phyloP scores from a whole-genome alignment of 2,888 invertebrate genomes.

The Ligdia adustata region DNA sequence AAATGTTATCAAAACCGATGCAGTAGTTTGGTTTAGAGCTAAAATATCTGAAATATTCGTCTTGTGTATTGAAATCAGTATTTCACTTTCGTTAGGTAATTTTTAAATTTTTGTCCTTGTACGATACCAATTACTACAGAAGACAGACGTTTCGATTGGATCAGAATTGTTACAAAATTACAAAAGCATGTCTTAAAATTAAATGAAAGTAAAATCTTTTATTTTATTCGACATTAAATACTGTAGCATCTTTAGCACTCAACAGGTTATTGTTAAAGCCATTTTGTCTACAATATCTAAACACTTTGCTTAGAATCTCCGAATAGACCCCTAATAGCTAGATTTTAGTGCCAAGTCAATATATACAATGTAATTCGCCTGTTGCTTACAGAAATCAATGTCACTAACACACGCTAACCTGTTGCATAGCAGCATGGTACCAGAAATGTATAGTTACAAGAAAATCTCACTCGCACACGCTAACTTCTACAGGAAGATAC shows the following conservation, averaged over 20 bases:
- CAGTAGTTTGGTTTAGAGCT: too few relatives aligned
- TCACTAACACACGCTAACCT: constrained; percentile 60
- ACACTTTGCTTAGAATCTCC: constrained; percentile 5
- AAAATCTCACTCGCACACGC: constrained; percentile 37
- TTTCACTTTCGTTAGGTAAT: too few relatives aligned
- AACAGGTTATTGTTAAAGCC: background rate
- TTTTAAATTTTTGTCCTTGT: too few relatives aligned
- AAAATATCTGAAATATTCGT: too few relatives aligned
- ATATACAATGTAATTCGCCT: constrained; percentile 49
- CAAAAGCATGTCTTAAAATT: too few relatives aligned
- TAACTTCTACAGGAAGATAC: constrained; percentile 21
- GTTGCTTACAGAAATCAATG: constrained; percentile 77
- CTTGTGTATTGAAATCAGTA: too few relatives aligned
- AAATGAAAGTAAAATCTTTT: too few relatives aligned
- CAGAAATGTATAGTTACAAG: constrained; percentile 31
- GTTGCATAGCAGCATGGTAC: constrained; percentile 53
- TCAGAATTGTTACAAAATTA: too few relatives aligned
- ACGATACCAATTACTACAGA: too few relatives aligned
- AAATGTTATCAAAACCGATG: too few relatives aligned
- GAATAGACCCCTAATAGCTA: constrained; percentile 27
- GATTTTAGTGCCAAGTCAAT: constrained; percentile 32
- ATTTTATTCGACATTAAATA: too few relatives aligned
- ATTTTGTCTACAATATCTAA: background rate
- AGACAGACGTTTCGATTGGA: too few relatives aligned
- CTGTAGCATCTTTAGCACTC: background rate